Percentiles rank a stretch among this genome's conserved stretches.
These are phyloP conservation scores for Rhagonycha fulva DNA, from an alignment of 2,888 invertebrate species.

Conservation along the genomic window DNA sequence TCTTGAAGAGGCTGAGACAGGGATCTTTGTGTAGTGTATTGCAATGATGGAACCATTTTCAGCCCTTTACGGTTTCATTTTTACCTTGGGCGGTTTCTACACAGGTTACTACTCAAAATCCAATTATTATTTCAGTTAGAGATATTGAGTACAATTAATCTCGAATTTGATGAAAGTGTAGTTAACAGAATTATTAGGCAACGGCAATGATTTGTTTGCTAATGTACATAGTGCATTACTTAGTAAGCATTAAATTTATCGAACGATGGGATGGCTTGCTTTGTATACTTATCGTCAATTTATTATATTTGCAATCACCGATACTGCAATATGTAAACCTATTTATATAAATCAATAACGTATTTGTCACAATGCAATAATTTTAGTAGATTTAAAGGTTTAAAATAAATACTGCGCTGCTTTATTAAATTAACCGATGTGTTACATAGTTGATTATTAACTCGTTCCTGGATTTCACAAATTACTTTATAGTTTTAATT, in stretches of 20 bases:
- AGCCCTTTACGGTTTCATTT: conserved; percentile 26
- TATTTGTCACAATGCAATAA: conserved; percentile 25
- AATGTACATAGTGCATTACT: background rate
- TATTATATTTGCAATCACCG: background rate
- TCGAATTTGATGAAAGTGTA: conserved; percentile 10
- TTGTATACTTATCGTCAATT: background rate
- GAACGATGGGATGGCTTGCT: background rate
- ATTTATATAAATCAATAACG: conserved; percentile 22
- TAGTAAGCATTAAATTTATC: background rate
- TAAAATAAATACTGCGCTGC: background rate
- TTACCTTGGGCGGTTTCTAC: conserved; percentile 24
- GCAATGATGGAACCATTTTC: conserved; percentile 28
- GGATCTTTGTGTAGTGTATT: conserved; percentile 31
- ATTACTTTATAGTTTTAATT: background rate
- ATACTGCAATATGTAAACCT: background rate
- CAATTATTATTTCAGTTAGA: conserved; percentile 17
- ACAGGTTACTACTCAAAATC: conserved; percentile 26
- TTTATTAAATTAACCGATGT: background rate
- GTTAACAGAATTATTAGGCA: conserved; percentile 8
- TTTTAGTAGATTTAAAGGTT: background rate
- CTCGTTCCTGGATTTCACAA: background rate
- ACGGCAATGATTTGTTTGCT: background rate
- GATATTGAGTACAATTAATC: conserved; percentile 7
- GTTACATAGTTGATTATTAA: background rate
- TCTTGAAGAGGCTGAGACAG: conserved; percentile 29